Evolutionary conservation across 1,140 invertebrate species (phyloP), one percentile per base, ranked within the genome.

Genomic region (Chionoecetes opilio): DNA sequence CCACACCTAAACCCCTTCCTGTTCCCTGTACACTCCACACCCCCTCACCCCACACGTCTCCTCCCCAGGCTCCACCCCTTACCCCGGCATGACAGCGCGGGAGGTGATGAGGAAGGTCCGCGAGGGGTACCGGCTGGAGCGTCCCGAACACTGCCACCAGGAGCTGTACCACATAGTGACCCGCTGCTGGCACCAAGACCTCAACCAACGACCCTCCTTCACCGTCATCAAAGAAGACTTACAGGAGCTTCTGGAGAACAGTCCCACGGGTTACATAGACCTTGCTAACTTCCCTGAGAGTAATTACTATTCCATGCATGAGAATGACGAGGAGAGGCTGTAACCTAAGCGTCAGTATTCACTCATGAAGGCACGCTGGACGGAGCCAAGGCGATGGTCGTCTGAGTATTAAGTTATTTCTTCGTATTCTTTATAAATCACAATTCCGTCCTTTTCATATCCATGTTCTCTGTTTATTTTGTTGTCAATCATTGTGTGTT

Each of bases 61-160:
- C 29, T 0, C 41, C 87, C 31, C 96, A 98, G 98, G 98, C 93
- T 98, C 98, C 32, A 98, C 98, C 96, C 98, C 98, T 0, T 99
- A 98, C 97, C 98, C 98, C 32, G 98, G 98, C 82, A 98, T 98
- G 97, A 98, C 98, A 31, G 98, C 98, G 0, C 97, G 98, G 0
- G 98, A 98, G 96, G 98, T 98, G 21, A 98, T 98, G 97, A 97
- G 98, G 1, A 97, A 98, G 85, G 98, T 98, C 82, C 98, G 98
- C 26, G 98, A 98, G 95, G 98, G 98, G 41, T 98, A 98, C 96
- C 97, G 98, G 2, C 97, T 98, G 9, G 98, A 98, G 96, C 97
- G 98, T 95, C 98, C 98, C 0, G 97, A 98, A 75, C 98, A 98
- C 97, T 98, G 98, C 96, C 97, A 98, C 92, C 98, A 98, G 85